Conservation (phyloP, 2,797 vertebrate genomes). For the Nannoperca australis region DNA sequence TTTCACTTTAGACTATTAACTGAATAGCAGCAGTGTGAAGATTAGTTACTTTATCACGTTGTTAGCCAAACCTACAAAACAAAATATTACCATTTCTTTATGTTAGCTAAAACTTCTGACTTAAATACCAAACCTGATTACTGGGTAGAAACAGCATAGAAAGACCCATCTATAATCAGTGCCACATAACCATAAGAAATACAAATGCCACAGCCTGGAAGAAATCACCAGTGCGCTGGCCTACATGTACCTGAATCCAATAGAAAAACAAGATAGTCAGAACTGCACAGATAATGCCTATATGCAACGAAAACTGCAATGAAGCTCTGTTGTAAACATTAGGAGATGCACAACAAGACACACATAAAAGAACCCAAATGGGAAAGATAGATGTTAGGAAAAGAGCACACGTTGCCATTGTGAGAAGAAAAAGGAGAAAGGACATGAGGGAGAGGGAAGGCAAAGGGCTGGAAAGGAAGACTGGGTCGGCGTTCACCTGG, state of each 20-base stretch:
- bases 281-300: constrained; percentile 40
- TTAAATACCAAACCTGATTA: constrained; percentile 27
- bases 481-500: constrained; percentile 62
- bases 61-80: background rate
- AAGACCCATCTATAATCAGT: constrained; percentile 7
- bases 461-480: constrained; percentile 41
- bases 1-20: constrained; percentile 2
- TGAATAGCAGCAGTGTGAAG: constrained; percentile 6
- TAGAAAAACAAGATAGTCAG: background rate
- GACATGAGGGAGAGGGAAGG: constrained; percentile 49
- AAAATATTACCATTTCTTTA: constrained; percentile 6
- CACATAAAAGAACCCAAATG: constrained; percentile 21
- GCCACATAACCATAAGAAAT: background rate
- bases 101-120: background rate
- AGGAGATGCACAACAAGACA: constrained; percentile 43
- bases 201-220: constrained; percentile 14
- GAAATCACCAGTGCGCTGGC: constrained; percentile 16
- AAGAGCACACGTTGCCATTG: constrained; percentile 22
- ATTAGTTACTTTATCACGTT: background rate
- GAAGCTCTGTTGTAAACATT: constrained; percentile 54
- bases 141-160: constrained; percentile 18
- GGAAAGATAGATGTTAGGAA: constrained; percentile 31
- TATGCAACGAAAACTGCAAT: constrained; percentile 48
- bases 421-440: constrained; percentile 26
- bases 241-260: constrained; percentile 26